phyloP scores from a whole-genome alignment of 2,113 vertebrate genomes.

The Syrrhaptes paradoxus region DNA sequence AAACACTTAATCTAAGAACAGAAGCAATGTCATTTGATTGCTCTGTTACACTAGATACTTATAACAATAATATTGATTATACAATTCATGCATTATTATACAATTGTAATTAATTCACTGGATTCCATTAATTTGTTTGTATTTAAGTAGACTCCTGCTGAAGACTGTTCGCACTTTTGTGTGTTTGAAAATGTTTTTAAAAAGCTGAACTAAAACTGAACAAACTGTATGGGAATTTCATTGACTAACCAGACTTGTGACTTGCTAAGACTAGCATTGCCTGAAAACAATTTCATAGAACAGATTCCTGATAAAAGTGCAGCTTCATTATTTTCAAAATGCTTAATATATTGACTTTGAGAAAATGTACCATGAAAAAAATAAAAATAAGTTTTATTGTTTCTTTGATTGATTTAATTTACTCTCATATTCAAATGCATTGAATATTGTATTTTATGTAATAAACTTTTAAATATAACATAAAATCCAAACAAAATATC shows the following conservation, averaged over 20 bases:
- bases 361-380: not conserved
- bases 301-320: not conserved
- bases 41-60: not conserved
- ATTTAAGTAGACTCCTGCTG: not conserved
- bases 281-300: not conserved
- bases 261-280: not conserved
- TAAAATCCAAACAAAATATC: not conserved
- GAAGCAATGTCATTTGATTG: not conserved
- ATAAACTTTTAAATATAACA: not conserved
- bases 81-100: not conserved
- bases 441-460: not conserved
- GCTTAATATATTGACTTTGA: not conserved
- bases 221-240: not conserved
- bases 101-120: not conserved
- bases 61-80: not conserved
- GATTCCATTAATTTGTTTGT: not conserved
- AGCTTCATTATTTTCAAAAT: not conserved
- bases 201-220: not conserved
- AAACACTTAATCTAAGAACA: not conserved
- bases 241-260: not conserved
- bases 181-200: not conserved
- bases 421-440: not conserved
- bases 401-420: not conserved
- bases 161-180: not conserved
- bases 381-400: not conserved